Conservation (phyloP, 2,113 vertebrate genomes). For the Tringa solitaria region DNA sequence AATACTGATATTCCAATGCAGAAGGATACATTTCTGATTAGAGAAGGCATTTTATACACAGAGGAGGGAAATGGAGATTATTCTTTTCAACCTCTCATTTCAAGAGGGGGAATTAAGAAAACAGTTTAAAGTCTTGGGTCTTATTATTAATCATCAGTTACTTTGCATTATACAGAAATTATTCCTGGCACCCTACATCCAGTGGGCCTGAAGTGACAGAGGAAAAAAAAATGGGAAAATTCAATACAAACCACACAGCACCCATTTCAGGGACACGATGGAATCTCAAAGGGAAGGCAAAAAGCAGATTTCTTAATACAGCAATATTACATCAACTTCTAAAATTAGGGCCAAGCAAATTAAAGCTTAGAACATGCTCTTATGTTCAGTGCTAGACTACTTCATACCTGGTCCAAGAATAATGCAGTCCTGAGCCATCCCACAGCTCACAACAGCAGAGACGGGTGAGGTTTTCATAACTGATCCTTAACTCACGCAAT, state of each 20-base stretch:
- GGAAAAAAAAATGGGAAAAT: not conserved
- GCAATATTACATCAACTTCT: not conserved
- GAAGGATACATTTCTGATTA: not conserved
- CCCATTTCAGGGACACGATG: not conserved
- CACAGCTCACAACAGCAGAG: not conserved
- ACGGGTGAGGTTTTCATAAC: not conserved
- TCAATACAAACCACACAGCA: not conserved
- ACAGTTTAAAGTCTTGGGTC: not conserved
- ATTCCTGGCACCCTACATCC: not conserved
- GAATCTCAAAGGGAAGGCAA: not conserved
- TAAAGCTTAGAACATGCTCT: not conserved
- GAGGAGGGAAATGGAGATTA: not conserved
- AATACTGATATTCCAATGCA: not conserved
- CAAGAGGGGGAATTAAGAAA: not conserved
- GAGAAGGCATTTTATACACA: not conserved
- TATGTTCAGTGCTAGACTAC: not conserved
- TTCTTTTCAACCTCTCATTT: not conserved
- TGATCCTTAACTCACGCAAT: not conserved
- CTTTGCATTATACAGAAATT: not conserved
- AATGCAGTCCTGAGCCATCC: not conserved
- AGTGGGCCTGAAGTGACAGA: not conserved
- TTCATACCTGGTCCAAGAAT: not conserved
- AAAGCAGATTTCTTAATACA: not conserved
- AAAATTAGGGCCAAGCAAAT: not conserved
- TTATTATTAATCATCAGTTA: not conserved